A percentile compares a stretch with the other conserved stretches of the same genome.
phyloP scores from a whole-genome alignment of 2,113 vertebrate species.

The Cardinalis cardinalis region DNA sequence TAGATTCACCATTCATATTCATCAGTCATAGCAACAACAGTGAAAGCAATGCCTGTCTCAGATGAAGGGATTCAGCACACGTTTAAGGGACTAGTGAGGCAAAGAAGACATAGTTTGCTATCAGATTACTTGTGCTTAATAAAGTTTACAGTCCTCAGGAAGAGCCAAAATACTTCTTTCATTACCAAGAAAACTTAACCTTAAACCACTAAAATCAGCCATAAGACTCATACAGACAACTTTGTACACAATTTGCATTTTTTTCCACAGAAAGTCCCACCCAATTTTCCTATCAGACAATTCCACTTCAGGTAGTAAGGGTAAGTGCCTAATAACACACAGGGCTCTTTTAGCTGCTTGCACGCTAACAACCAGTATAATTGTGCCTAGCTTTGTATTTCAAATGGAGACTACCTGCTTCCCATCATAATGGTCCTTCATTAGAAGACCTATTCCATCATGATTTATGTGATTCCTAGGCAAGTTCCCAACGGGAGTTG shows the following conservation, averaged over 20 bases:
- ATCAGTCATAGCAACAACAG: background rate
- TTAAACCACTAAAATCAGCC: background rate
- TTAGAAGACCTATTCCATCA: slow-evolving; percentile 24
- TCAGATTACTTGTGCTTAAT: background rate
- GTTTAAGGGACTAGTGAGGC: background rate
- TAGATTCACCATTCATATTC: background rate
- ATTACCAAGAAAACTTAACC: background rate
- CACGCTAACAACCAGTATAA: background rate
- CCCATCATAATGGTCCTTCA: slow-evolving; percentile 19
- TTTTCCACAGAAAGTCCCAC: background rate
- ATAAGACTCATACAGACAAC: background rate
- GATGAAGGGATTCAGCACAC: background rate
- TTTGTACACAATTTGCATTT: background rate
- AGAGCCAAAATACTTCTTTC: background rate
- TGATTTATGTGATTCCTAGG: background rate
- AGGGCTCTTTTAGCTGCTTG: background rate
- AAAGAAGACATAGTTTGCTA: background rate
- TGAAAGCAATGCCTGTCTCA: background rate
- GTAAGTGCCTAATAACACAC: background rate
- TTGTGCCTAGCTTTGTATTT: slow-evolving; percentile 27
- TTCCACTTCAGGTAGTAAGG: background rate
- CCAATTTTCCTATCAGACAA: background rate
- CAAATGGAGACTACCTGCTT: slow-evolving; percentile 33
- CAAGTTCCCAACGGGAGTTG: slow-evolving; percentile 1
- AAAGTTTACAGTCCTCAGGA: background rate